A percentile compares a stretch with the other conserved stretches of the same genome.
These are phyloP conservation scores for Pocillopora grandis DNA, from an alignment of 92 coral and sea anemone genomes.

Conservation along the genomic window DNA sequence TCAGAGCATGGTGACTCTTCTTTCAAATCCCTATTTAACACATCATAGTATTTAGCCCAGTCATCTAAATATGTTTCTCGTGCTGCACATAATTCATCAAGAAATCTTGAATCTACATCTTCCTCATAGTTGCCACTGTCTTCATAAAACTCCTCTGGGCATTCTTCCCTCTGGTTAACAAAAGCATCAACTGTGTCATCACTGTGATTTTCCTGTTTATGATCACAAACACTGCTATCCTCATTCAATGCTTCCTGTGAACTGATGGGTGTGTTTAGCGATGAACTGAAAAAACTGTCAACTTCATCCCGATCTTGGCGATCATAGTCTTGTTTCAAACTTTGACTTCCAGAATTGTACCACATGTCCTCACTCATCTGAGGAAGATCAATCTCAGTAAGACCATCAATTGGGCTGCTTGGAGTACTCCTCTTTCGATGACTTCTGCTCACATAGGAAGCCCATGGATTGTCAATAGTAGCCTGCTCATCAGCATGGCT, in stretches of 20 bases:
- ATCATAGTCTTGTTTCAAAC: background rate
- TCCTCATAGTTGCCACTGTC: slow-evolving; percentile 2
- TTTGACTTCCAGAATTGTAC: background rate
- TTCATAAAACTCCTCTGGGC: background rate
- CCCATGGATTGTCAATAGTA: slow-evolving; percentile 27
- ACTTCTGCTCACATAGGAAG: slow-evolving; percentile 22
- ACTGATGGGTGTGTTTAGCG: background rate
- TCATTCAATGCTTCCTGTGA: background rate
- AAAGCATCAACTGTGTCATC: background rate
- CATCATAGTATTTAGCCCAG: slow-evolving; percentile 72
- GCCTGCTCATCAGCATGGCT: background rate
- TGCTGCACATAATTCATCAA: slow-evolving; percentile 63
- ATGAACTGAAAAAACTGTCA: background rate
- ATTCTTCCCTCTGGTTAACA: background rate
- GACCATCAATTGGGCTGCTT: slow-evolving; percentile 46
- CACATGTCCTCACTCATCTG: background rate
- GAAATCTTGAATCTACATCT: slow-evolving; percentile 55
- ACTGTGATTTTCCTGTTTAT: slow-evolving; percentile 6
- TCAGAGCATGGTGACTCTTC: slow-evolving; percentile 19
- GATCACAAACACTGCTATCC: background rate
- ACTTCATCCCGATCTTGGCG: background rate
- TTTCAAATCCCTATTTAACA: slow-evolving; percentile 26
- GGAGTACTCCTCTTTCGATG: background rate
- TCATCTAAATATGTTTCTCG: slow-evolving; percentile 66
- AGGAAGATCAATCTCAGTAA: slow-evolving; percentile 59